Base-by-base conservation (phyloP, 2,797 vertebrate genomes). In the Echiichthys vipera region DNA sequence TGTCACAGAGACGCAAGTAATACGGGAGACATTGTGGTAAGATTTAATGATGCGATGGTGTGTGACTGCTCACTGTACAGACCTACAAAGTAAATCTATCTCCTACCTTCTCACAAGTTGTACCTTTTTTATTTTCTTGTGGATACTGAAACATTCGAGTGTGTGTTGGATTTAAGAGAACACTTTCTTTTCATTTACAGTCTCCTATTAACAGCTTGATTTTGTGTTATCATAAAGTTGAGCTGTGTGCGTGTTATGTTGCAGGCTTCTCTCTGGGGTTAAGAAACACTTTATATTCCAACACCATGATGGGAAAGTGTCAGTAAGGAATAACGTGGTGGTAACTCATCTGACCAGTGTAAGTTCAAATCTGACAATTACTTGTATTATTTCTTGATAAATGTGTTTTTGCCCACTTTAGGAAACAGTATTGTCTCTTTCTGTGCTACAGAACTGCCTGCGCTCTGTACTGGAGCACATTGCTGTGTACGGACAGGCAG, bases 281-380 rank as follows among this genome's bases (percentile, higher is more conserved):
- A 97, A 97, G 92, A 98, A 96, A 66, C 96, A 97, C 78, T 99
- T 98, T 76, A 96, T 99, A 87, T 99, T 99, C 92, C 97, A 98
- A 68, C 91, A 96, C 75, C 95, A 94, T 25, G 97, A 99, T 4
- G 97, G 97, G 10, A 98, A 98, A 86, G 94, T 99, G 76, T 94
- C 95, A 2, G 97, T 98, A 47, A 95, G 96, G 88, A 96, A 94
- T 67, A 96, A 97, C 55, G 95, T 99, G 64, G 95, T 96, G 53
- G 96, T 99, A 42, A 98, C 98, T 77, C 98, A 99, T 89, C 95
- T 99, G 85, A 99, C 98, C 20, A 94, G 95, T n/a, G 98, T 99
- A 91, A 95, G 97, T 95, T 63, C 32, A 66, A 43, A 25, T 59
- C 34, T 39, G 51, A 18, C 24, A 13, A 17, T 18, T 0, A 36